phyloP scores from a whole-genome alignment of 2,113 vertebrate genomes.

The Spilogale gracilis region DNA sequence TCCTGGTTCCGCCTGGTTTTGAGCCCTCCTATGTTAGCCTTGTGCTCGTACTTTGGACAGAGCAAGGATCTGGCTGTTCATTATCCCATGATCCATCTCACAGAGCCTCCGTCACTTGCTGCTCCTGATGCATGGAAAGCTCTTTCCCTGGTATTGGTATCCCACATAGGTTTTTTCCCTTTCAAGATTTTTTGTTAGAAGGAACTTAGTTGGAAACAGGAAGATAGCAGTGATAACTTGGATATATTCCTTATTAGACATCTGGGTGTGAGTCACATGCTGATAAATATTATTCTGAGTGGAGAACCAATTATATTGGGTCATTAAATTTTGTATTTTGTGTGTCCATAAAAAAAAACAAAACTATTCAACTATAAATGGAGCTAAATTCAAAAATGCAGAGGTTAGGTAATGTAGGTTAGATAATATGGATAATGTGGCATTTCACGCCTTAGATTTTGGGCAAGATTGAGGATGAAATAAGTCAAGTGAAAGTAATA shows the following conservation, averaged over 20 bases:
- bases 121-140: neutral
- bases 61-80: neutral
- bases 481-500: too few species aligned
- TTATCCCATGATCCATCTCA: neutral
- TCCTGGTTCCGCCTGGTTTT: neutral
- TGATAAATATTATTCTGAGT: neutral
- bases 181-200: neutral
- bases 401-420: neutral
- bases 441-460: neutral
- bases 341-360: neutral
- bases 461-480: neutral
- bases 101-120: neutral
- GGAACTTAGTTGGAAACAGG: neutral
- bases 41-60: neutral
- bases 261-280: neutral
- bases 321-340: slow-evolving; percentile 25
- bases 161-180: neutral
- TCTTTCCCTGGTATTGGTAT: neutral
- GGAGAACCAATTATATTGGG: neutral
- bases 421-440: neutral
- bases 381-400: neutral
- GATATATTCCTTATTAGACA: neutral
- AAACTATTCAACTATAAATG: neutral
- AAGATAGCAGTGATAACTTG: neutral
- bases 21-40: neutral